Evolutionary conservation across 2,797 vertebrate species (phyloP).

Genomic region (Eulemur rubriventer): DNA sequence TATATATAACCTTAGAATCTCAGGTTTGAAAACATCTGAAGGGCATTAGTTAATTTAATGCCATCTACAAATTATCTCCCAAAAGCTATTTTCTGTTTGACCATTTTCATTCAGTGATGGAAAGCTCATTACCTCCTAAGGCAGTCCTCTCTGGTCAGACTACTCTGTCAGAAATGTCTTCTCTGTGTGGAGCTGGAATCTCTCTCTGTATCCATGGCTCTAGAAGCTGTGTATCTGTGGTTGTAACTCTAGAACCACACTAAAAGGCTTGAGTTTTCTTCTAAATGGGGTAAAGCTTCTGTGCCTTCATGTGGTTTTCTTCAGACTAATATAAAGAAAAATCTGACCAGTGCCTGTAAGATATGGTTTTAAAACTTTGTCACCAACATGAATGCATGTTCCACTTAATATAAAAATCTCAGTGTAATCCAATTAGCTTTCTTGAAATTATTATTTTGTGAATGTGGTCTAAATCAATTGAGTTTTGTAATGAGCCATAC

Average conservation of each 20-base stretch:
- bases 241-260: neutral
- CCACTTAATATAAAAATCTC: neutral
- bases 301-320: neutral
- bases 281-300: neutral
- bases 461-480: neutral
- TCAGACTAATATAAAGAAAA: neutral
- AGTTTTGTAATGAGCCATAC: neutral
- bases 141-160: neutral
- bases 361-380: neutral
- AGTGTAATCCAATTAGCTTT: neutral
- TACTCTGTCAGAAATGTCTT: neutral
- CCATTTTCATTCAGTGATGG: neutral
- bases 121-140: neutral
- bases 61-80: neutral
- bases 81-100: neutral
- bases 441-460: neutral
- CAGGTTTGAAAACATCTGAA: neutral
- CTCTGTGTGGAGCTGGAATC: neutral
- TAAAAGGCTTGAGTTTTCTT: neutral
- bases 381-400: neutral
- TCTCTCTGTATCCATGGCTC: neutral
- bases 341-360: neutral
- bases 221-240: neutral
- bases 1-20: neutral
- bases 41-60: neutral